Evolutionary conservation across 2,888 invertebrate species (phyloP).

Genomic region (Volucella inflata): DNA sequence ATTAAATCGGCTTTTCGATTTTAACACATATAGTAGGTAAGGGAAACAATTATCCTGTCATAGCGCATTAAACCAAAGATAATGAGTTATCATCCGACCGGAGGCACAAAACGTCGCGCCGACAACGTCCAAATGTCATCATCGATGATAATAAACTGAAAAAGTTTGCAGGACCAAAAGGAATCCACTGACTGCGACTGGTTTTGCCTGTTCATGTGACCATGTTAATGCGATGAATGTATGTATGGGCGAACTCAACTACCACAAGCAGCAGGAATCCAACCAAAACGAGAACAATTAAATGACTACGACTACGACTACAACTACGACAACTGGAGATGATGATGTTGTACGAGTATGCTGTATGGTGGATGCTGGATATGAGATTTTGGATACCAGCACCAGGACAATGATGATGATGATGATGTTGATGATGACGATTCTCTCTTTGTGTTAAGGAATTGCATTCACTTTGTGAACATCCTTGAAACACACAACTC

Average conservation of each 20-base stretch:
- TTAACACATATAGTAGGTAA: conserved; percentile 6
- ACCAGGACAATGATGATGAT: conserved; percentile 30
- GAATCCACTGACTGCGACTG: conserved; percentile 58
- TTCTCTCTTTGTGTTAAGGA: conserved; percentile 51
- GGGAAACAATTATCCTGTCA: conserved; percentile 59
- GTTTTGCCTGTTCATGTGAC: conserved; percentile 42
- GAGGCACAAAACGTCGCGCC: conserved; percentile 72
- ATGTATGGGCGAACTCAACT: conserved; percentile 29
- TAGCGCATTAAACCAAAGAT: conserved; percentile 60
- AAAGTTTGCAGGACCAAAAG: conserved; percentile 72
- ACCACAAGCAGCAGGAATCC: conserved; percentile 43
- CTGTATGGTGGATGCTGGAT: conserved; percentile 36
- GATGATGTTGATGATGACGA: conserved; percentile 38
- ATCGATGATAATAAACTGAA: conserved; percentile 80
- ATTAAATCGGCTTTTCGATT: conserved; percentile 18
- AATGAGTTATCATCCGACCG: conserved; percentile 71
- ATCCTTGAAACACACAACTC: conserved; percentile 39
- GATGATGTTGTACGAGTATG: conserved; percentile 47
- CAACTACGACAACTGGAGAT: conserved; percentile 45
- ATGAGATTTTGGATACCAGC: conserved; percentile 13
- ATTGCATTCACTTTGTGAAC: conserved; percentile 57
- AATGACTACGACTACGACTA: not conserved
- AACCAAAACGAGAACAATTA: conserved; percentile 47
- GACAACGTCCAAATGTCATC: conserved; percentile 79
- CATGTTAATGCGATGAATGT: conserved; percentile 69